phyloP scores from a whole-genome alignment of 2,797 vertebrate genomes.

The Sebastes oblongus region DNA sequence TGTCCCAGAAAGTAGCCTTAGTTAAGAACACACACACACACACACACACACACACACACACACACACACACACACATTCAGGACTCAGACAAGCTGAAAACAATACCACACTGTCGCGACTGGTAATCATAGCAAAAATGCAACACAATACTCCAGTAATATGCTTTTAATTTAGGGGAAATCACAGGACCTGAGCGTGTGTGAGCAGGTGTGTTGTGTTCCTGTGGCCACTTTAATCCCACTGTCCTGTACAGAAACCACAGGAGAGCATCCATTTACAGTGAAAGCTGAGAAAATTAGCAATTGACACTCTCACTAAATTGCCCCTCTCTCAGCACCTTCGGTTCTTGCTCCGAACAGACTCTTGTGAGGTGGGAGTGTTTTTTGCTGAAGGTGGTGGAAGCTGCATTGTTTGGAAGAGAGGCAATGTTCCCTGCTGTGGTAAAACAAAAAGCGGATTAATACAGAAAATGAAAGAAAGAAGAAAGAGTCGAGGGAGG shows the following conservation, averaged over 20 bases:
- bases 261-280: not conserved
- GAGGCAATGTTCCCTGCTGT: conserved; percentile 6
- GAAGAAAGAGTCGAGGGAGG: not conserved
- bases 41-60: not conserved
- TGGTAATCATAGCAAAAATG: not conserved
- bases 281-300: not conserved
- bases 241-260: not conserved
- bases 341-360: not conserved
- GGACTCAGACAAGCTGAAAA: not conserved
- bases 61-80: not conserved
- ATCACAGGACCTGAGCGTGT: not conserved
- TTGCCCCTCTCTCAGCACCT: not conserved
- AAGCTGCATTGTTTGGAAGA: not conserved
- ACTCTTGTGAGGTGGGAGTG: not conserved
- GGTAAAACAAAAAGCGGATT: conserved; percentile 15
- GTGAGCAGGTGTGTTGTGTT: not conserved
- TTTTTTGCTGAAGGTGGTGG: not conserved
- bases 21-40: not conserved
- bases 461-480: conserved; percentile 4
- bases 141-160: not conserved
- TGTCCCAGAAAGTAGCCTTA: too few species aligned
- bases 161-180: not conserved
- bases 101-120: not conserved
- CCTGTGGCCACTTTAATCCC: not conserved
- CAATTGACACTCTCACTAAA: not conserved